phyloP scores from a whole-genome alignment of 37 sponge, comb jelly and placozoan species.

The Sycon ciliatum region DNA sequence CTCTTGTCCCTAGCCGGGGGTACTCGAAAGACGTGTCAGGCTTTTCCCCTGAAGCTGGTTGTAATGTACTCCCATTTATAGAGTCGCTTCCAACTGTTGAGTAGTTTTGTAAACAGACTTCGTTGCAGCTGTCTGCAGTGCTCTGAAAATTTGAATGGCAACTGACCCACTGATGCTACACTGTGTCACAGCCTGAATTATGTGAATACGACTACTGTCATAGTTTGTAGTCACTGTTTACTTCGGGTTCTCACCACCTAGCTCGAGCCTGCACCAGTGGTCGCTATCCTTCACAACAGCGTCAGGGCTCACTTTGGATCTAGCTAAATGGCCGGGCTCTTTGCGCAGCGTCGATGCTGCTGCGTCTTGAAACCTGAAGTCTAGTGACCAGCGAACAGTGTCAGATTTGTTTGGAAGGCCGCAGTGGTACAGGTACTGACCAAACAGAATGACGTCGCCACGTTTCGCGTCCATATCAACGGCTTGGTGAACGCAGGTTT shows the following conservation, averaged over 20 bases:
- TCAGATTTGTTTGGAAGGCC: not conserved
- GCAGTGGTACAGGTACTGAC: not conserved
- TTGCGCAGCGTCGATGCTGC: not conserved
- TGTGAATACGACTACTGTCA: too few species aligned
- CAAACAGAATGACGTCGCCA: conserved; percentile 9
- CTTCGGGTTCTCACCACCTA: not conserved
- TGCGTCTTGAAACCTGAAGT: conserved; percentile 1
- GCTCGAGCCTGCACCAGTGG: not conserved
- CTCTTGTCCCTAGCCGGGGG: too few species aligned
- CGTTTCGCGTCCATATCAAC: not conserved
- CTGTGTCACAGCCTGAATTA: too few species aligned
- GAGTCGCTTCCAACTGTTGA: too few species aligned
- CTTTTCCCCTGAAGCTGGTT: too few species aligned
- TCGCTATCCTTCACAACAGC: not conserved
- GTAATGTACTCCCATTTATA: too few species aligned
- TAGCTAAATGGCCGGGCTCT: not conserved
- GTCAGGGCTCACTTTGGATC: not conserved
- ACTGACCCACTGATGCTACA: too few species aligned
- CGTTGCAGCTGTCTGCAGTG: too few species aligned
- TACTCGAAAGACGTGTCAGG: too few species aligned
- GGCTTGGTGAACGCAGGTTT: not conserved
- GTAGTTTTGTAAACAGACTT: too few species aligned
- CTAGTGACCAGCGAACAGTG: not conserved
- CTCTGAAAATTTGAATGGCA: too few species aligned
- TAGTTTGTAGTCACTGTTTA: too few species aligned